Base-by-base conservation (phyloP, 2,888 invertebrate species). In the Xylota sylvarum region DNA sequence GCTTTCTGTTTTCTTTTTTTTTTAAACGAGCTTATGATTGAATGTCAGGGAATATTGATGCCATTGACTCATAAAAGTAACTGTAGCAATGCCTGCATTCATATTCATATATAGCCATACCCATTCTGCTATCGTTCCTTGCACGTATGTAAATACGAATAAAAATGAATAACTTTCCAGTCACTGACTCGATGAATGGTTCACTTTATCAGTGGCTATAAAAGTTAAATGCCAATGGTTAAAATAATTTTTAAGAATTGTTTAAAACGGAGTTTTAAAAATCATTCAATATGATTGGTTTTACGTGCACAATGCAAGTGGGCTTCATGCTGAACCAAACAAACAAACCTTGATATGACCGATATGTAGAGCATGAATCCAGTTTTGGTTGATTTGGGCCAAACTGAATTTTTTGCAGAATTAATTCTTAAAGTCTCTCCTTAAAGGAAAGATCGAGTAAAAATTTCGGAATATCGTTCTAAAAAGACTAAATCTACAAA, bases 41-140 rank as follows among this genome's bases (percentile, higher is more conserved):
- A 73, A 80, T 74, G 73, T 73, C 80, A 81, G 52, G 73, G 73
- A 67, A 81, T 62, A 74, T 74, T 73, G 73, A 67, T 81, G 73
- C 46, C 73, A 67, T 62, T 81, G 80, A 81, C 80, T 81, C 67
- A 60, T 60, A 60, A 60, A 62, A 60, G 67, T 67, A 67, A 74
- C 60, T 60, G 73, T 60, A 46, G n/a, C 76, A 65, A 14, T 48
- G 37, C 40, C 55, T 55, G 23, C 69, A 69, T 67, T 69, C 35
- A 55, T 43, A 50, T 62, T 58, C 50, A 52, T 50, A 52, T 58
- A 19, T n/a, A 27, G 40, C 5, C 35, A 58, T 43, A 58, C 32
- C 7, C 10, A 35, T 14, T n/a, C 48, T 37, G 58, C 12, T 64
- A 19, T 32, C 64, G 76, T 37, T 50, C 35, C 19, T 37, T 60